A percentile compares a stretch with the other conserved stretches of the same genome.
Evolutionary conservation across 2,113 vertebrate species (phyloP).

Genomic region (Trichechus manatus): DNA sequence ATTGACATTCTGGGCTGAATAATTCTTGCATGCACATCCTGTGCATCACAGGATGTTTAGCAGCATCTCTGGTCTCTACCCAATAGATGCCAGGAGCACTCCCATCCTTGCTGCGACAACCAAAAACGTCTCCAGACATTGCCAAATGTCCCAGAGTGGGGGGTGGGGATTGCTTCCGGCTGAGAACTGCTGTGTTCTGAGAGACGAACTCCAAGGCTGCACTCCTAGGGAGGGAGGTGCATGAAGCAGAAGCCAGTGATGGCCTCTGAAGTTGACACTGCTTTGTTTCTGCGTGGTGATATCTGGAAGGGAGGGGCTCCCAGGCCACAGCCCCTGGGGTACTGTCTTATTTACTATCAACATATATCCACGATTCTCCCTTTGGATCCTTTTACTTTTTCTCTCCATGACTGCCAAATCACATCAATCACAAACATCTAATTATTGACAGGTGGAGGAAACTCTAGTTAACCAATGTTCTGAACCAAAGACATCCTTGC

Average conservation of each 20-base stretch:
- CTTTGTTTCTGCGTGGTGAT: background rate
- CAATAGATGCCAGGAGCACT: background rate
- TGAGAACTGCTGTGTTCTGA: background rate
- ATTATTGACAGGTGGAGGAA: slow-evolving; percentile 38
- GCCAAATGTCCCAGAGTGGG: background rate
- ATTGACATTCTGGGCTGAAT: background rate
- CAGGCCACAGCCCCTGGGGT: background rate
- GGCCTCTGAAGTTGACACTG: background rate
- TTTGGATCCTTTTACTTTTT: slow-evolving; percentile 36
- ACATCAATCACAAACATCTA: slow-evolving; percentile 50
- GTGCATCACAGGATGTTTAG: background rate
- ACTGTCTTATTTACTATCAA: background rate
- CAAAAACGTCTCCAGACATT: slow-evolving; percentile 9
- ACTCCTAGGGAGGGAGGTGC: background rate
- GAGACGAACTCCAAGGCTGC: background rate
- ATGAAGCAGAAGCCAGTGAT: background rate
- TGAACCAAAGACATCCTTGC: slow-evolving; percentile 14
- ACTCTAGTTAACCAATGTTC: background rate
- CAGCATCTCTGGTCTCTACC: background rate
- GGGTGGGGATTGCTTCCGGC: background rate
- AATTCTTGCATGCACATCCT: background rate
- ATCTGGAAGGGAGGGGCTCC: background rate
- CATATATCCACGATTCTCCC: background rate
- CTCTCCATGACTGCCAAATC: slow-evolving; percentile 29
- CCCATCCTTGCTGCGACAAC: background rate